These are phyloP conservation scores for zebrafish (Danio rerio) DNA, from an alignment of 2,113 vertebrate genomes.

Conservation along the genomic window DNA sequence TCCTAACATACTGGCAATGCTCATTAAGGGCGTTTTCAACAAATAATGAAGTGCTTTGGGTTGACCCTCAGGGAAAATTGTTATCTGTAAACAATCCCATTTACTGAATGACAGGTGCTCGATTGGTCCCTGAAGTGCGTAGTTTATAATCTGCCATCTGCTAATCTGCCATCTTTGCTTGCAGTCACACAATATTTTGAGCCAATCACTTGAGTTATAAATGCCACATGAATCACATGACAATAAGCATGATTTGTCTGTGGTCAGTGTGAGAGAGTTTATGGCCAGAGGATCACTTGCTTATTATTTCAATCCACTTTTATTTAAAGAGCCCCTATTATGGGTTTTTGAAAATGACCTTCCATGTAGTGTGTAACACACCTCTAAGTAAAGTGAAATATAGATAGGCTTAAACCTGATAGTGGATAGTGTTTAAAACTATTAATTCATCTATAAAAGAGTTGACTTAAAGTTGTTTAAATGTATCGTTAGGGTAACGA, in stretches of 20 bases:
- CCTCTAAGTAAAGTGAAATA: too few relatives aligned
- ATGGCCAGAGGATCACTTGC: not conserved
- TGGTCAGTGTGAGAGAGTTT: not conserved
- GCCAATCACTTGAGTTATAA: not conserved
- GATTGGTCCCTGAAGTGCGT: not conserved
- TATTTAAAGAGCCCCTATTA: too few relatives aligned
- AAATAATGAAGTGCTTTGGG: constrained; percentile 58
- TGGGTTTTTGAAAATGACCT: too few relatives aligned
- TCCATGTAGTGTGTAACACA: too few relatives aligned
- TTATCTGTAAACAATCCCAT: not conserved
- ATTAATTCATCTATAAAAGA: too few relatives aligned
- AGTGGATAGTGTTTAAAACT: too few relatives aligned
- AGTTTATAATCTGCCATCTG: not conserved
- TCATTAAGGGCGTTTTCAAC: constrained; percentile 55
- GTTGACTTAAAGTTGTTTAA: too few relatives aligned
- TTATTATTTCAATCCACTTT: not conserved
- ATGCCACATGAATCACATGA: not conserved
- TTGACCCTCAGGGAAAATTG: constrained; percentile 37
- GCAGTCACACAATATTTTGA: not conserved
- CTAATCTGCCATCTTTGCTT: constrained; percentile 1
- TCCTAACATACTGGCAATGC: constrained; percentile 48
- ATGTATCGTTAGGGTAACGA: too few relatives aligned
- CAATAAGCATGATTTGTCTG: not conserved
- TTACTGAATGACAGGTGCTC: not conserved
- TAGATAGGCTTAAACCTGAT: too few relatives aligned